phyloP scores from a whole-genome alignment of 2,888 invertebrate genomes.

The Chloromyia formosa region DNA sequence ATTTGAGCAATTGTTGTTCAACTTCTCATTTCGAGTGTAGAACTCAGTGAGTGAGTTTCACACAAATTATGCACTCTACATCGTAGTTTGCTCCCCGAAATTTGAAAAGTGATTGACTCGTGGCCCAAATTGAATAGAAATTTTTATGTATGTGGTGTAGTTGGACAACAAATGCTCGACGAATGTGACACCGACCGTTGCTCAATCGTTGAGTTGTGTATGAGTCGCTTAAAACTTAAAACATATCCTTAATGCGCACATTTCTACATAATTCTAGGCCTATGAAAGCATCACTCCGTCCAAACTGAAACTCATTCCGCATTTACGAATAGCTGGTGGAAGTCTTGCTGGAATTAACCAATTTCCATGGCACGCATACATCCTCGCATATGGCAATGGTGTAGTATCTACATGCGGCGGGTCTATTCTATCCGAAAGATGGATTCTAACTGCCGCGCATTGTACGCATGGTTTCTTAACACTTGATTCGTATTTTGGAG shows the following conservation, averaged over 20 bases:
- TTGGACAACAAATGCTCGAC: too few species aligned
- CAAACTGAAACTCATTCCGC: not conserved
- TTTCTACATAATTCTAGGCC: not conserved
- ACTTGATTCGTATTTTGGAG: conserved; percentile 47
- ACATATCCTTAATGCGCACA: not conserved
- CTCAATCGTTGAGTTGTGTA: too few species aligned
- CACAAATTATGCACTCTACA: too few species aligned
- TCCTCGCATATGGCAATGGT: conserved; percentile 6
- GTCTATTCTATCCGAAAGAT: conserved; percentile 45
- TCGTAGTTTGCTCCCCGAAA: too few species aligned
- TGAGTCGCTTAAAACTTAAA: too few species aligned
- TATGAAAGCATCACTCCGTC: not conserved
- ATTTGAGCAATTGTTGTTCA: too few species aligned
- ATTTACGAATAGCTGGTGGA: conserved; percentile 45
- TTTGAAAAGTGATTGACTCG: too few species aligned
- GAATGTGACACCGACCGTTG: too few species aligned
- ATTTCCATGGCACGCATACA: conserved; percentile 48
- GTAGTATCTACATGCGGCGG: conserved; percentile 45
- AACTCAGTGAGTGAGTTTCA: too few species aligned
- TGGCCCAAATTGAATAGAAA: too few species aligned
- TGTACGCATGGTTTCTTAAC: conserved; percentile 43
- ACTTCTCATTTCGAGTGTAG: too few species aligned
- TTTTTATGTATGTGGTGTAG: too few species aligned
- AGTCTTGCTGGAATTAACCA: conserved; percentile 44
- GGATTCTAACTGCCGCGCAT: conserved; percentile 49